Conservation (phyloP, 2,888 invertebrate species). For the Merodon equestris region DNA sequence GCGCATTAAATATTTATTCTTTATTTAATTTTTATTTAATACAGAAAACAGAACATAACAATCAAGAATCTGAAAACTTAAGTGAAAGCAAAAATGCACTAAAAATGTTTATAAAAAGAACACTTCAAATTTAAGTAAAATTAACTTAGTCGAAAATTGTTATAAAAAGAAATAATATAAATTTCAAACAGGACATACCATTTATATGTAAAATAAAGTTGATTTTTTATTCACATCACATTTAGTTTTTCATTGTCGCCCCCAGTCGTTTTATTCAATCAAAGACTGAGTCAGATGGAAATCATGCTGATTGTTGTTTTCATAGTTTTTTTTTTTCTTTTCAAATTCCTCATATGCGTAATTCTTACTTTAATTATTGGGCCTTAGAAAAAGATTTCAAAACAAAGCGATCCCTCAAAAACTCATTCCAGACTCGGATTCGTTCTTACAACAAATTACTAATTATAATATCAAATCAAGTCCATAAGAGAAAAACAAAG, state of each 20-base stretch:
- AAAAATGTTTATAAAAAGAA: slow-evolving; percentile 30
- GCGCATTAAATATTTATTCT: too few species aligned
- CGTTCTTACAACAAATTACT: too few species aligned
- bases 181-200: slow-evolving; percentile 10
- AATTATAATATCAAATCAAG: background rate
- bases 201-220: slow-evolving; percentile 59
- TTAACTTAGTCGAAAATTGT: slow-evolving; percentile 15
- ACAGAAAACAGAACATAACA: too few species aligned
- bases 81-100: slow-evolving; percentile 3
- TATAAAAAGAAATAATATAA: slow-evolving; percentile 11
- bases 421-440: too few species aligned
- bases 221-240: slow-evolving; percentile 67
- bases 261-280: slow-evolving; percentile 26
- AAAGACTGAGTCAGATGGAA: slow-evolving; percentile 42
- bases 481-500: slow-evolving; percentile 5
- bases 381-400: too few species aligned
- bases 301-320: slow-evolving; percentile 6
- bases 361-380: too few species aligned
- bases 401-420: too few species aligned
- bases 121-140: slow-evolving; percentile 32
- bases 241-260: slow-evolving; percentile 36
- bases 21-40: too few species aligned
- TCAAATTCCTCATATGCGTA: too few species aligned
- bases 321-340: too few species aligned
- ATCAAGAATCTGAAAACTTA: too few species aligned